Evolutionary conservation across 2,797 vertebrate genomes (phyloP).

Genomic region (Galagoides demidoff): DNA sequence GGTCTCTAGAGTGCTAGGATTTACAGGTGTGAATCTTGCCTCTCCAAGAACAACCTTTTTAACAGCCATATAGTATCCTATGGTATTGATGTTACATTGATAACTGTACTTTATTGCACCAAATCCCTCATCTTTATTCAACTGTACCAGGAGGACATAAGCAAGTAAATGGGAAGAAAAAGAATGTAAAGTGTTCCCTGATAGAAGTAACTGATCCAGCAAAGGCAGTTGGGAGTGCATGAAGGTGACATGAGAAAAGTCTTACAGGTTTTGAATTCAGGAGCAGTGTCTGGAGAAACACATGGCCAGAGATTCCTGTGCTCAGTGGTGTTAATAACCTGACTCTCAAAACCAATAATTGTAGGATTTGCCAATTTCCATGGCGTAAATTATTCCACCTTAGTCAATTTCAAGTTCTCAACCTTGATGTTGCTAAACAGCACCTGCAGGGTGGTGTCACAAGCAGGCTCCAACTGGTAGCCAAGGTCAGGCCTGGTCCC

Average conservation of each 20-base stretch:
- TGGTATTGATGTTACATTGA: fast-evolving
- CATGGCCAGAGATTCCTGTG: background rate
- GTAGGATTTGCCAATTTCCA: background rate
- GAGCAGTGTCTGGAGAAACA: no score
- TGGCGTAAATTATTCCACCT: background rate
- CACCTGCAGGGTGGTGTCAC: background rate
- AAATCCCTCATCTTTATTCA: background rate
- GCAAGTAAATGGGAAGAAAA: background rate
- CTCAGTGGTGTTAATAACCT: background rate
- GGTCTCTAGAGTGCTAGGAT: no score
- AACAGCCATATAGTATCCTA: background rate
- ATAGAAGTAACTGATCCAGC: background rate
- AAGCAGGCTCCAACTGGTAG: no score
- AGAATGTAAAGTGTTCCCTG: background rate
- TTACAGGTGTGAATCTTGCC: background rate
- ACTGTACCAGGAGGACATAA: background rate
- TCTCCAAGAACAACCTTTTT: background rate
- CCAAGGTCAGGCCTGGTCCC: background rate
- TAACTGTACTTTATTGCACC: background rate
- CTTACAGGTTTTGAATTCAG: background rate
- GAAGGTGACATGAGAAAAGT: background rate
- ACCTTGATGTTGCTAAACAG: fast-evolving
- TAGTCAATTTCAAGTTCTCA: background rate
- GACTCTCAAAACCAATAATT: background rate
- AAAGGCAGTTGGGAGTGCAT: background rate